Conservation (phyloP, 2,888 invertebrate species). For the Xiphydria camelus region DNA sequence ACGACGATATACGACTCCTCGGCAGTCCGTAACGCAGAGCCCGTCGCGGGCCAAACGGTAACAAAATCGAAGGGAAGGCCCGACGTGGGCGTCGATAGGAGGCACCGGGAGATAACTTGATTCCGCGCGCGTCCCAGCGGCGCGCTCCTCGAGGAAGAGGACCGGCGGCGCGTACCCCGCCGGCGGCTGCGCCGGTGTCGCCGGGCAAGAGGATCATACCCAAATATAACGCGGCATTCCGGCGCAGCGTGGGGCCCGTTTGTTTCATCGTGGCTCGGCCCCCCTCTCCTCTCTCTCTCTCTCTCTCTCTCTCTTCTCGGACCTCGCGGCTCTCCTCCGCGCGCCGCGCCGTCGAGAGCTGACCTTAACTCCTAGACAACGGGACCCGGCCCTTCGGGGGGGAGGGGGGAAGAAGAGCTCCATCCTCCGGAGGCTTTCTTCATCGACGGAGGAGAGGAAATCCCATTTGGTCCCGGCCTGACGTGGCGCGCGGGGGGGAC, state of each 20-base stretch:
- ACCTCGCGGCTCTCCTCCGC: too few relatives aligned
- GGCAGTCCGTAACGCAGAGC: too few relatives aligned
- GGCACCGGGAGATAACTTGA: too few relatives aligned
- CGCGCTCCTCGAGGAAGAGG: too few relatives aligned
- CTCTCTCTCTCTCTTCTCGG: too few relatives aligned
- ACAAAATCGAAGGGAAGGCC: too few relatives aligned
- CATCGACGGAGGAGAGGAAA: conserved; percentile 23
- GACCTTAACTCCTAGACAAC: conserved; percentile 32
- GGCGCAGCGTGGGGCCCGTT: conserved; percentile 32
- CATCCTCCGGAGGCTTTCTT: conserved; percentile 27
- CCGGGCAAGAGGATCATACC: conserved; percentile 22
- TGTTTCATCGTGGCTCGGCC: conserved; percentile 22
- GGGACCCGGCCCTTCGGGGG: conserved; percentile 26
- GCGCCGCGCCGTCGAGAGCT: too few relatives aligned
- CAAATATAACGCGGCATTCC: conserved; percentile 38
- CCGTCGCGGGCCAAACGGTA: too few relatives aligned
- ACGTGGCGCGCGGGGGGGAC: conserved; percentile 7
- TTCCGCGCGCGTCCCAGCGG: too few relatives aligned
- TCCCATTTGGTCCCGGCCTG: conserved; percentile 25
- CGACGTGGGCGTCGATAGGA: too few relatives aligned
- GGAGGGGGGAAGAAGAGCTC: conserved; percentile 27
- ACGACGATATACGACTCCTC: neutral
- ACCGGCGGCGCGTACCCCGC: too few relatives aligned
- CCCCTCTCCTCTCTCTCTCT: too few relatives aligned
- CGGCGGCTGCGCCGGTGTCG: conserved; percentile 23